Base-by-base conservation (phyloP, 2,888 invertebrate genomes). In the Clostera curtula region DNA sequence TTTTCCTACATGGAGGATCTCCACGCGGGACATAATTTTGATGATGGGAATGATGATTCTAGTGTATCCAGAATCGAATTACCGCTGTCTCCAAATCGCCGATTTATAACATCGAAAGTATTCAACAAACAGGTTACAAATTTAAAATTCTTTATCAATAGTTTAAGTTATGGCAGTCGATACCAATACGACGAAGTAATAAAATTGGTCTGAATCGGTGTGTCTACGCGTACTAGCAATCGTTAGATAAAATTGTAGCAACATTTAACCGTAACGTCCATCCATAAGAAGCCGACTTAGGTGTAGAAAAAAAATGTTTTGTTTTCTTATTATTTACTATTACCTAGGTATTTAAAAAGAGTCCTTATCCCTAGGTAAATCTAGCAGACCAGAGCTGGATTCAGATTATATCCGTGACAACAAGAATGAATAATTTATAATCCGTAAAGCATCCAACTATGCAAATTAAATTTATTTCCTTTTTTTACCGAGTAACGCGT, bases 111-210 rank as follows among this genome's bases (percentile, higher is more conserved):
- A n/a, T n/a, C n/a, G n/a, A n/a, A n/a, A n/a, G n/a, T n/a, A n/a
- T n/a, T n/a, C n/a, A n/a, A n/a, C n/a, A n/a, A n/a, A n/a, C n/a
- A n/a, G n/a, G n/a, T n/a, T 21, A 21, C 25, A 25, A 25, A 20
- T 32, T 47, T 49, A 43, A 46, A 33, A 48, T 43, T 61, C 50
- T 47, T 57, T 60, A 67, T 48, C 40, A 62, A 67, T 45, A 63
- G 65, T 57, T 63, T 67, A 69, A 70, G 68, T 70, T 68, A 76
- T 80, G 80, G 80, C 80, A 82, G 82, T 82, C 71, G 73, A 67
- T 71, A 71, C 62, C 62, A 66, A 70, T 60, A 60, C 60, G 60
- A 69, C 54, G 50, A 68, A 72, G 73, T 76, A 74, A 72, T 75
- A 73, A 75, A 77, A 76, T 80, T 80, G 80, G 80, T 82, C 82